Base-by-base conservation (phyloP, 2,888 invertebrate species). In the Lottia gigantea region DNA sequence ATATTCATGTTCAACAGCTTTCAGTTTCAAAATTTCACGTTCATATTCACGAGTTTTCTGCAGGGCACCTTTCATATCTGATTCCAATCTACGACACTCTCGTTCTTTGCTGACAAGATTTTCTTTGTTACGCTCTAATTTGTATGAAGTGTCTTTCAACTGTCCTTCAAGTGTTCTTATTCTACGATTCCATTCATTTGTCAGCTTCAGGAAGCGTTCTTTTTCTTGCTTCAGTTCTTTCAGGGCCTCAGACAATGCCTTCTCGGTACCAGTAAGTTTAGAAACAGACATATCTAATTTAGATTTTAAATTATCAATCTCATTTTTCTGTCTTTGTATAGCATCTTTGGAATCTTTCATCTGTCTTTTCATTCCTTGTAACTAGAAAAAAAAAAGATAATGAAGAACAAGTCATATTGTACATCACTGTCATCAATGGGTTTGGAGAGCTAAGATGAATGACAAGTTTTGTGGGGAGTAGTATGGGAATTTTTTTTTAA, bases 211-310 rank as follows among this genome's bases (percentile, higher is more conserved):
- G 68, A 82, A 82, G 73, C 82, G 79, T 64, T 85, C 85, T 67
- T 84, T 84, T 69, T 85, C 84, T 66, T 79, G 81, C 65, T 85
- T 85, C 23, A 82, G 77, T 65, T 84, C 83, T 63, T 80, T 82
- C 19, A 84, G 74, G 15, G 84, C 83, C 65, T 85, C 83, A 11
- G 83, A 82, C 25, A 85, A 71, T 26, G 84, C 85, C 67, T 84
- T 82, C 74, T 85, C 84, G 19, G 85, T 84, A 62, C 84, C 83
- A 11, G 83, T 82, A 40, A 85, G 76, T 68, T 84, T 84, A 14
- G 84, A 83, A 19, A 78, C 76, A 1, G 84, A 83, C 83, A 84
- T 82, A 68, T 84, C 83, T 31, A 86, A 75, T 67, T 85, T 85
- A 65, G 82, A 79, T 68, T 82, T 81, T 1, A 85, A 74, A 26